These are phyloP conservation scores for Rhodeus uyekii DNA, from an alignment of 2,797 vertebrate species.

Conservation along the genomic window DNA sequence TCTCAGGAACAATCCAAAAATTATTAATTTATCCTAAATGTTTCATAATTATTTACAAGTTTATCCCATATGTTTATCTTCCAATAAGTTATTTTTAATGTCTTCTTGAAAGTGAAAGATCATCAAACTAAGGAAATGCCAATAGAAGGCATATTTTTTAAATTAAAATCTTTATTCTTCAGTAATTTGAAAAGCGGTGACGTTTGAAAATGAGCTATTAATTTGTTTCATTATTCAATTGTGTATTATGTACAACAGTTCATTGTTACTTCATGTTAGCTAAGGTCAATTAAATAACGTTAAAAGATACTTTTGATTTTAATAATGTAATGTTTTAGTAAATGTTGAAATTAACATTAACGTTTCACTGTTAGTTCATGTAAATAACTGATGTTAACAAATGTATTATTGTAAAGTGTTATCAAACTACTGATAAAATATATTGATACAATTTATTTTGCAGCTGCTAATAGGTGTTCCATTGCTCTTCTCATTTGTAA, in stretches of 20 bases:
- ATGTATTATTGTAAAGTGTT: neutral
- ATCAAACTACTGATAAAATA: no score
- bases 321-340: neutral
- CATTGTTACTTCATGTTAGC: neutral
- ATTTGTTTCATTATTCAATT: neutral
- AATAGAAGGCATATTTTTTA: neutral
- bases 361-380: neutral
- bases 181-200: neutral
- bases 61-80: neutral
- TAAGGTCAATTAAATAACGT: neutral
- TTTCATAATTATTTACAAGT: neutral
- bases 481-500: no score
- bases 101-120: neutral
- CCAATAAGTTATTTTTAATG: neutral
- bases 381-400: neutral
- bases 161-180: neutral
- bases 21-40: no score
- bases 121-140: neutral
- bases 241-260: no score
- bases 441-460: no score
- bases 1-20: no score
- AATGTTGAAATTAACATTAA: neutral
- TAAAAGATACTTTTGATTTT: neutral
- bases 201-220: neutral
- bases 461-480: neutral